Evolutionary conservation across 2,113 vertebrate genomes (phyloP).

Genomic region (Promerops cafer): DNA sequence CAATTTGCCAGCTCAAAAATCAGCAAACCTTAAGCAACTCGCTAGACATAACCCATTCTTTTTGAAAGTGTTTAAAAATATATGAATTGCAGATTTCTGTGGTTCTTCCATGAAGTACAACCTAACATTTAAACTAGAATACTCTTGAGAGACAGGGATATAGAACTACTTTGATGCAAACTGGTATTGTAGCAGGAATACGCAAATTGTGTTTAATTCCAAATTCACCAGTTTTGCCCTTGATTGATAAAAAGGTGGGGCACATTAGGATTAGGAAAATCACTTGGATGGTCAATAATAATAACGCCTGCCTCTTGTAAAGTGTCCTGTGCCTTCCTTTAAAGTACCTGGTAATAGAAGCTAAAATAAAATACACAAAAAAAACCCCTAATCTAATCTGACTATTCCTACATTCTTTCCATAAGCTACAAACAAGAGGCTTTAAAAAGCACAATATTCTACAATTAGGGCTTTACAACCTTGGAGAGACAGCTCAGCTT

Average conservation of each 20-base stretch:
- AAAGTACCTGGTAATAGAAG: neutral
- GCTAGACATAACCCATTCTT: accelerated
- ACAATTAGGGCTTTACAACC: neutral
- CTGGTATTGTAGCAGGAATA: neutral
- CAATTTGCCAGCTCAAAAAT: neutral
- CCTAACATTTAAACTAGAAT: neutral
- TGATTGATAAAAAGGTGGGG: accelerated
- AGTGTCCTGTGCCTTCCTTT: neutral
- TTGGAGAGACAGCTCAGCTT: neutral
- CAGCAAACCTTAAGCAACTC: neutral
- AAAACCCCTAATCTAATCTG: neutral
- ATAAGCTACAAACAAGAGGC: neutral
- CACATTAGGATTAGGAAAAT: neutral
- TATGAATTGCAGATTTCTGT: neutral
- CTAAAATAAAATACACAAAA: neutral
- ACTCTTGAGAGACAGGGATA: neutral
- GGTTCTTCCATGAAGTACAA: neutral
- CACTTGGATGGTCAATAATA: neutral
- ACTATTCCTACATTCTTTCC: neutral
- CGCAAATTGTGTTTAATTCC: neutral
- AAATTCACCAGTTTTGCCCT: neutral
- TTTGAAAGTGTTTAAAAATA: neutral
- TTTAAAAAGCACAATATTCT: neutral
- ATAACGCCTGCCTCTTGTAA: neutral
- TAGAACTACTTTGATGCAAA: neutral